Evolutionary conservation across 2,888 invertebrate species (phyloP).

Genomic region (Tetropium fuscum): DNA sequence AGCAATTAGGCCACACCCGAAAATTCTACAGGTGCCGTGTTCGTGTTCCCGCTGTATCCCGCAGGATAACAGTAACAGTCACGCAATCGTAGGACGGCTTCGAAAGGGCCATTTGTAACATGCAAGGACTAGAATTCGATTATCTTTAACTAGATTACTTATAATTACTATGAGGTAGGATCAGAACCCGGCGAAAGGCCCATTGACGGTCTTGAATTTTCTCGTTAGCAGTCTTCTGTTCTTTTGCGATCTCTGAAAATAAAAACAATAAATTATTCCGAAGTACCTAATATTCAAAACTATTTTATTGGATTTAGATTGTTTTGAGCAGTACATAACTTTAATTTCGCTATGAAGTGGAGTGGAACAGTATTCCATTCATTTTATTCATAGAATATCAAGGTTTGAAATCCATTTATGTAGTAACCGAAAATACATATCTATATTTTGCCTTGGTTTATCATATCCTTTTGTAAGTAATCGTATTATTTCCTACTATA

Average conservation of each 20-base stretch:
- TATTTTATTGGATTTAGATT: too few relatives aligned
- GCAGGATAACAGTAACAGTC: slow-evolving; percentile 14
- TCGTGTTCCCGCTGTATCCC: slow-evolving; percentile 13
- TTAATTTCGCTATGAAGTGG: too few relatives aligned
- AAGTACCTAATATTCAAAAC: too few relatives aligned
- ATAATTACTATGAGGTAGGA: not conserved
- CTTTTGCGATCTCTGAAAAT: slow-evolving; percentile 65
- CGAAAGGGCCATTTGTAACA: slow-evolving; percentile 22
- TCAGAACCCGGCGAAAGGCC: slow-evolving; percentile 54
- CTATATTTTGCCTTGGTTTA: too few relatives aligned
- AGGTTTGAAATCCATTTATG: too few relatives aligned
- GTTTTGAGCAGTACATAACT: too few relatives aligned
- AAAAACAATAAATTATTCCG: too few relatives aligned
- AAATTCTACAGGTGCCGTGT: slow-evolving; percentile 12
- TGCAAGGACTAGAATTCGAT: slow-evolving; percentile 25
- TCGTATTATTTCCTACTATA: too few relatives aligned
- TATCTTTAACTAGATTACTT: slow-evolving; percentile 17
- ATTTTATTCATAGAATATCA: too few relatives aligned
- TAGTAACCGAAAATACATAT: too few relatives aligned
- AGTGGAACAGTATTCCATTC: too few relatives aligned
- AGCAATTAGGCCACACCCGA: slow-evolving; percentile 12
- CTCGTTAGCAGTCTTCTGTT: slow-evolving; percentile 63
- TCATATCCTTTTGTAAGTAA: too few relatives aligned
- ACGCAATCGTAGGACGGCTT: slow-evolving; percentile 6
- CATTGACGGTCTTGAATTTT: slow-evolving; percentile 66